Conservation (phyloP, 1,140 invertebrate genomes). For the Monomorium pharaonis region DNA sequence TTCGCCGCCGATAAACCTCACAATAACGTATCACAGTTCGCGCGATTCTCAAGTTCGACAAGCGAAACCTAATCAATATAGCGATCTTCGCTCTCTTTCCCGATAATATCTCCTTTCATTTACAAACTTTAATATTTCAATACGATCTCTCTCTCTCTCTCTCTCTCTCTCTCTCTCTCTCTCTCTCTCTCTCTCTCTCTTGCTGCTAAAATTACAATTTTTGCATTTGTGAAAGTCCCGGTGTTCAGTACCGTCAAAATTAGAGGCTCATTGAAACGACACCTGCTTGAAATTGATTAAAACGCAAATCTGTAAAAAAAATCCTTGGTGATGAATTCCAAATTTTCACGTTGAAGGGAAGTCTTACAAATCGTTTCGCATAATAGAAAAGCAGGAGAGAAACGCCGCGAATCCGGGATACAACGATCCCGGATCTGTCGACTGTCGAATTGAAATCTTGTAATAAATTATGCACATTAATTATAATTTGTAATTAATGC, state of each 20-base stretch:
- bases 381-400: not conserved
- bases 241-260: not conserved
- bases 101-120: not conserved
- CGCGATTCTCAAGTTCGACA: not conserved
- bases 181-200: too few relatives aligned
- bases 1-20: conserved; percentile 3
- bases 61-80: not conserved
- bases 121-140: not conserved
- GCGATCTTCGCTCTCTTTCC: not conserved
- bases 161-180: too few relatives aligned
- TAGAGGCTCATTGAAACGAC: not conserved
- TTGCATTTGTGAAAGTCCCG: not conserved
- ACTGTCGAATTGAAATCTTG: too few relatives aligned
- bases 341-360: not conserved
- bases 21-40: conserved; percentile 22
- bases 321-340: not conserved
- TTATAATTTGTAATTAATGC: too few relatives aligned
- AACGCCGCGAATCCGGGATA: not conserved
- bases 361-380: not conserved
- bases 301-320: not conserved
- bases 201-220: not conserved
- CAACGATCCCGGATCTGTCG: too few relatives aligned
- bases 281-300: not conserved
- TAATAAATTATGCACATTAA: not conserved
- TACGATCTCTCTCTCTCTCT: too few relatives aligned